These are phyloP conservation scores for Willisornis vidua DNA, from an alignment of 2,113 vertebrate species.

Conservation along the genomic window DNA sequence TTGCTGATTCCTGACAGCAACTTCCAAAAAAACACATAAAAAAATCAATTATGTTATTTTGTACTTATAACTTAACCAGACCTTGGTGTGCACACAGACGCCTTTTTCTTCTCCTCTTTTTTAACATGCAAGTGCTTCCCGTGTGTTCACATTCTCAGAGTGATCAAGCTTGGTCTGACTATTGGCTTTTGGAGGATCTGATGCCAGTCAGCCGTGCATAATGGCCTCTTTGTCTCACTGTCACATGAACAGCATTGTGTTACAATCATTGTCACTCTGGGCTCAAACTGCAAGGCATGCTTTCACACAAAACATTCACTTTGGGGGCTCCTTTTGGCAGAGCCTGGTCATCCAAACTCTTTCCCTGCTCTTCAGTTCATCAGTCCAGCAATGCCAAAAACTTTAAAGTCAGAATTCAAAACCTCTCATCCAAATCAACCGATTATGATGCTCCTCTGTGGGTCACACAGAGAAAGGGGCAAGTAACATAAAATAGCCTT, in stretches of 20 bases:
- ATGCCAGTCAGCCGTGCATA: constrained; percentile 71
- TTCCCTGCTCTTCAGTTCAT: neutral
- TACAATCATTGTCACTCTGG: constrained; percentile 75
- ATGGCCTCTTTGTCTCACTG: constrained; percentile 77
- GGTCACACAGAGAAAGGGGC: neutral
- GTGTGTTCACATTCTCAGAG: constrained; percentile 55
- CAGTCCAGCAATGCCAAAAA: neutral
- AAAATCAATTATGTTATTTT: neutral
- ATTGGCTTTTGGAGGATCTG: constrained; percentile 51
- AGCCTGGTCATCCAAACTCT: constrained; percentile 54
- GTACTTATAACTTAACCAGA: neutral
- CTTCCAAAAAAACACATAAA: neutral
- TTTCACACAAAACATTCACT: constrained; percentile 70
- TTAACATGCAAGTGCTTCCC: constrained; percentile 27
- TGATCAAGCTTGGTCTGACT: constrained; percentile 55
- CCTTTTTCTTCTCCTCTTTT: neutral
- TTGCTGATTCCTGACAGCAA: neutral
- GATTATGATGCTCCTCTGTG: neutral
- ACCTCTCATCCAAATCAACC: neutral
- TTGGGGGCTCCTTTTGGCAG: constrained; percentile 51
- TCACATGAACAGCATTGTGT: constrained; percentile 81
- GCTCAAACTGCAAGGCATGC: constrained; percentile 66
- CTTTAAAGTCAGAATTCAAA: constrained; percentile 9
- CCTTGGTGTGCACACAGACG: rapidly evolving
- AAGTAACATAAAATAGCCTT: neutral